Evolutionary conservation across 1,140 invertebrate genomes (phyloP), one percentile per base, ranked within the genome.

Genomic region (Aphidius ervi): DNA sequence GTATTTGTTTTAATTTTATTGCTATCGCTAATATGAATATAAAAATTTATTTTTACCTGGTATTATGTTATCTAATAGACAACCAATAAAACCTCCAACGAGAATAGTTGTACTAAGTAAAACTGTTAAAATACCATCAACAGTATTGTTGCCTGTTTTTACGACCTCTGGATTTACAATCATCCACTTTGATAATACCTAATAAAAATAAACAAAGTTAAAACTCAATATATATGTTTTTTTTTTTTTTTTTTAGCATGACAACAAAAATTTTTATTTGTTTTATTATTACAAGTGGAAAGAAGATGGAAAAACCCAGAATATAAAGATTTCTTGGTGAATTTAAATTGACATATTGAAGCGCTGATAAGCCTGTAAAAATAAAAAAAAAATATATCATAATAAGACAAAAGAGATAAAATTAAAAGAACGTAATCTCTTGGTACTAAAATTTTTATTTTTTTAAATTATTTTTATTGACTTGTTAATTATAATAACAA

Each of bases 221-320:
- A 20, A 42, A 16, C 23, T 16, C 16, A 59, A 58, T 49, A 39
- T 47, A 46, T 7, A 9, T 57, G 40, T 39, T 52, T 59, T 54
- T 45, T 50, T 5, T 43, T 58, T 41, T 7, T 42, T 55, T 57
- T 10, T 47, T 62, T 56, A 45, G 10, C 10, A 43, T 6, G 16
- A 8, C 45, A 46, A 46, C 1, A 46, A 56, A 62, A 20, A 49
- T 23, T 23, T 1, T 10, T 7, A 31, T 16, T 16, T 16, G 16
- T 1, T 47, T 41, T 3, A 7, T 46, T 59, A 66, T 73, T 75
- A 85, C 89, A 73, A 94, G 70, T 6, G 90, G 91, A 64, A 93
- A 90, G 73, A 95, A 93, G 45, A 94, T 83, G 7, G 91, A 92
- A 64, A 94, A 87, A 9, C 93, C 93, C n/a, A 95, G 83, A 58